Evolutionary conservation across 2,888 invertebrate genomes (phyloP), one percentile per base, ranked within the genome.

Genomic region (Tetragonisca angustula): DNA sequence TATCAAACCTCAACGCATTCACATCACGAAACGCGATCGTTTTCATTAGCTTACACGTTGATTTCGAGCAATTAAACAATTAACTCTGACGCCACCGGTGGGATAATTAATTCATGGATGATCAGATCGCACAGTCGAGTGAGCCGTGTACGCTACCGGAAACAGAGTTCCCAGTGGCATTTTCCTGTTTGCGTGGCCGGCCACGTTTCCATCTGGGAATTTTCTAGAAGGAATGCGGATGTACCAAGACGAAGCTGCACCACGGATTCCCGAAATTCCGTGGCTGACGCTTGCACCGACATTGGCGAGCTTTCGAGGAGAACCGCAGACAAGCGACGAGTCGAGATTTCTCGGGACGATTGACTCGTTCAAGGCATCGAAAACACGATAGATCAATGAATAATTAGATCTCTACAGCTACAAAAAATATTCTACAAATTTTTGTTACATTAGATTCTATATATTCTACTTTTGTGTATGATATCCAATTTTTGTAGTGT

Each of bases 241-340:
- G 75, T 75, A 68, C 62, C 74, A 69, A 4, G n/a, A 36, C 43
- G 36, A 15, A 68, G 36, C 67, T 67, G 67, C 49, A 17, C 76
- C 70, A 32, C 54, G 59, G 54, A 87, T 87, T 71, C 87, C 70
- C 65, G 85, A 78, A 78, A 87, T 87, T 87, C 85, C 85, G 32
- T 27, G 52, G 64, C 75, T 71, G 69, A 27, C 80, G 49, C 64
- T 81, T 49, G 76, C 36, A 74, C 61, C 43, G 56, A 0, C 21
- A 24, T 15, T 27, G 32, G 62, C 27, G 61, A 61, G 27, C 27
- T 61, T 61, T 21, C 15, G 54, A 71, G 79, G 65, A 27, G 61
- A 32, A 71, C 87, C 84, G 65, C 76, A 61, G 64, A 67, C 65
- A 75, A 52, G 69, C 76, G 72, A 79, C 32, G 64, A 72, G 43